Evolutionary conservation across 1,140 invertebrate genomes (phyloP).

Genomic region (Cephus cinctus): DNA sequence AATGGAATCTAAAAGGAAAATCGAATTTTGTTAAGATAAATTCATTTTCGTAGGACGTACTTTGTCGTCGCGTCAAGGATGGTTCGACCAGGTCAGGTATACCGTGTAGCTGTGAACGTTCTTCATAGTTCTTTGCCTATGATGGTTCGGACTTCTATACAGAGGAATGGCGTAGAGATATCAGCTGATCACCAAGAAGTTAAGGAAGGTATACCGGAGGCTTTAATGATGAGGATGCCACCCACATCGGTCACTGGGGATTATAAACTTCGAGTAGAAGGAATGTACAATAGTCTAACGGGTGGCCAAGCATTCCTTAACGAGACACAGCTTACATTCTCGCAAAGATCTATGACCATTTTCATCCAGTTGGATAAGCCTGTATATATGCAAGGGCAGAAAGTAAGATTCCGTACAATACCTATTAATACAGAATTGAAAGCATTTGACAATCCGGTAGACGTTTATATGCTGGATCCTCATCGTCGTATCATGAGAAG

Average conservation of each 20-base stretch:
- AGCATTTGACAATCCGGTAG: constrained; percentile 83
- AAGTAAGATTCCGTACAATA: constrained; percentile 82
- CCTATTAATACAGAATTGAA: constrained; percentile 87
- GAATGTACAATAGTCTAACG: constrained; percentile 78
- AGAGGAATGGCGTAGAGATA: constrained; percentile 84
- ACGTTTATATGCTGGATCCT: constrained; percentile 88
- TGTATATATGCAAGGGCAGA: constrained; percentile 91
- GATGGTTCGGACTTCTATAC: constrained; percentile 79
- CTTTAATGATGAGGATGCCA: constrained; percentile 81
- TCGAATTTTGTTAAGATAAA: constrained; percentile 6
- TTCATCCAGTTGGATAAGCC: constrained; percentile 96
- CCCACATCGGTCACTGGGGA: constrained; percentile 75
- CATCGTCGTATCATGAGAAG: constrained; percentile 81
- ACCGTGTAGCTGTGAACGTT: constrained; percentile 78
- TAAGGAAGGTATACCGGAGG: constrained; percentile 79
- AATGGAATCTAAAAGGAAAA: constrained; percentile 5
- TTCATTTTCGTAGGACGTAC: constrained; percentile 66
- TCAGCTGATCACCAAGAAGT: constrained; percentile 73
- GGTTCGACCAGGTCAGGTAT: constrained; percentile 84
- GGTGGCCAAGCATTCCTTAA: constrained; percentile 85
- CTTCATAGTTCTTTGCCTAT: constrained; percentile 71
- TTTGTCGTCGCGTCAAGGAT: constrained; percentile 84
- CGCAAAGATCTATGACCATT: constrained; percentile 89
- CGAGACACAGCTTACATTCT: constrained; percentile 77
- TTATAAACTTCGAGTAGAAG: constrained; percentile 87